Evolutionary conservation across 1,140 invertebrate species (phyloP), one percentile per base, ranked within the genome.

Genomic region (Bombus pascuorum): DNA sequence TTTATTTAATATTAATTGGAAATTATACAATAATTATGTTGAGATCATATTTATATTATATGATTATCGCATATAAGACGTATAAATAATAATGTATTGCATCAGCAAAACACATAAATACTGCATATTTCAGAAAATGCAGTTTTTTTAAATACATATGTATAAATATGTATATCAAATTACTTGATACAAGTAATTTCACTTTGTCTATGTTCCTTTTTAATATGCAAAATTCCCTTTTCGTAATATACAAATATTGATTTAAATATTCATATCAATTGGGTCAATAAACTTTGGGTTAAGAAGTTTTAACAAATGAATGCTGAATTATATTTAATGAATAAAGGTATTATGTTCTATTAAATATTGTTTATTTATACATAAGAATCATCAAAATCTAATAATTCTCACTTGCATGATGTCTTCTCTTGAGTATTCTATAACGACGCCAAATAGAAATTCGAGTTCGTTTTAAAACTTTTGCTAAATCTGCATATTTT

Each of bases 361-460:
- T 53, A 18, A 53, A 53, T 53, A 53, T 65, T 65, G n/a, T 65
- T 65, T 65, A 32, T n/a, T 65, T 13, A 65, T n/a, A 62, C 28
- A 62, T n/a, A 62, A 62, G 9, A 62, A 62, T 44, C 13, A 44
- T 18, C 37, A 25, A 75, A 80, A 80, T 47, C 4, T 47, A 18
- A 18, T 18, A 47, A 18, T 47, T 47, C 15, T 15, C 0, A 18
- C 2, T 59, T 76, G 25, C 22, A 28, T 78, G 5, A 62, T 34
- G 22, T 53, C 83, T 81, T 79, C 87, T 82, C 65, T 87, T 82
- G 37, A 94, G 87, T 47, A 93, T 8, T 78, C 73, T 74, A 72
- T 93, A 93, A 76, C 94, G 87, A 22, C 94, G 91, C 92, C 92
- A 95, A 71, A 95, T 91, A 0, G 94, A 94, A 44, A 90, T 85